Evolutionary conservation across 2,888 invertebrate species (phyloP).

Genomic region (Quadroppia sp.): DNA sequence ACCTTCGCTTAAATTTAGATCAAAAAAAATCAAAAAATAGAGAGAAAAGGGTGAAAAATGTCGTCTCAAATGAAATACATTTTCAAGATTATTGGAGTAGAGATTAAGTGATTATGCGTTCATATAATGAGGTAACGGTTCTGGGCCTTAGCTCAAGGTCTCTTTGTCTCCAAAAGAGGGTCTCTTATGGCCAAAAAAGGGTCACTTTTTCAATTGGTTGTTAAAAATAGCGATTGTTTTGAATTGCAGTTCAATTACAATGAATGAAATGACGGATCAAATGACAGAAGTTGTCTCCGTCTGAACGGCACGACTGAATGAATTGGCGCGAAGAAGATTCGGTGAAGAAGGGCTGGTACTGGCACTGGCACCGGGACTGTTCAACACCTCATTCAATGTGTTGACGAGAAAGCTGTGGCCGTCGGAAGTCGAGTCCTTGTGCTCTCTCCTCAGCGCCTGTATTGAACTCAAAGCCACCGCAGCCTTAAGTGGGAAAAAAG

Average conservation of each 20-base stretch:
- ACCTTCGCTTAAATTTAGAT: conserved; percentile 6
- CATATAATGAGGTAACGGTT: conserved; percentile 29
- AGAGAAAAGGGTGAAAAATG: not conserved
- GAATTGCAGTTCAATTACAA: not conserved
- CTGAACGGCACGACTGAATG: not conserved
- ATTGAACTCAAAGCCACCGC: conserved; percentile 46
- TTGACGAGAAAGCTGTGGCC: conserved; percentile 46
- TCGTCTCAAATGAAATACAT: not conserved
- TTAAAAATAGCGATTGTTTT: not conserved
- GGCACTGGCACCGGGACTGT: conserved; percentile 43
- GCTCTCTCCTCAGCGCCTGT: conserved; percentile 45
- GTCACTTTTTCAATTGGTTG: not conserved
- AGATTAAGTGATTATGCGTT: not conserved
- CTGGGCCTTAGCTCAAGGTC: not conserved
- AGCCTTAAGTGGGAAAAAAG: conserved; percentile 42
- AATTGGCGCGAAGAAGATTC: not conserved
- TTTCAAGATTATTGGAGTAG: not conserved
- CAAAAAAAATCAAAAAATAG: not conserved
- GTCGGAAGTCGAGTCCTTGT: conserved; percentile 38
- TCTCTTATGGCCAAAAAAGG: not conserved
- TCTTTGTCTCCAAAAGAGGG: not conserved
- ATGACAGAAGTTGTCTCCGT: conserved; percentile 3
- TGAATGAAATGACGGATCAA: not conserved
- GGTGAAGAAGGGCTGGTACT: conserved; percentile 41
- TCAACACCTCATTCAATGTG: conserved; percentile 46